Base-by-base conservation (phyloP, 2,113 vertebrate genomes). In the Scomber colias region DNA sequence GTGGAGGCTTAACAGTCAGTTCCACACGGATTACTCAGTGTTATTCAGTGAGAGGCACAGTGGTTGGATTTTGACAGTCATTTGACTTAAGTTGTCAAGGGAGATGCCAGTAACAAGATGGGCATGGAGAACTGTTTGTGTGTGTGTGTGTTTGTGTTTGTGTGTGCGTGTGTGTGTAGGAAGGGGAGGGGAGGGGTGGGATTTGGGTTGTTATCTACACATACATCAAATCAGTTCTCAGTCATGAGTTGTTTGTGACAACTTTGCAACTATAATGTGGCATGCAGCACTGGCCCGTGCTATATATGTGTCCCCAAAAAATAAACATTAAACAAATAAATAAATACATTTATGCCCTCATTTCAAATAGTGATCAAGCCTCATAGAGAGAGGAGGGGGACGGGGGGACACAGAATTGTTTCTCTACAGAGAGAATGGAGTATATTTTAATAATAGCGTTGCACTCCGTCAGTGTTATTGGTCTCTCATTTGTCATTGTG, bases 1-100 rank as follows among this genome's bases (percentile, higher is more conserved):
- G 60, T 69, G 57, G 44, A 74, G 75, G 83, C 79, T 91, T 77
- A 86, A 66, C 71, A 79, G 74, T 79, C 77, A 81, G 78, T 83
- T 83, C 84, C 81, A 63, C 53, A 57, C 82, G 84, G 87, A 85
- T 90, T 90, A 90, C 65, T 84, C 57, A 35, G 69, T 50, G 49
- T 69, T 83, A 72, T 75, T 80, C 80, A 69, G 77, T 56, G 62
- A 79, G 66, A 19, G 75, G 73, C 68, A 76, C 72, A 62, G 61
- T 35, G 69, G 67, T 48, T 27, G 62, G 66, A 65, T 85, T 89
- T 66, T 91, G 83, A 90, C 84, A 89, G 80, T 81, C 77, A 78
- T 87, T 84, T 89, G 79, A 83, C 84, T 89, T 67, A 82, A 84
- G 68, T 77, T 89, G 89, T 86, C 79, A 72, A 57, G 76, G 54